Percentiles rank a stretch among this genome's conserved stretches.
Evolutionary conservation across 2,797 vertebrate genomes (phyloP).

Genomic region (Pangasius larnaudii): DNA sequence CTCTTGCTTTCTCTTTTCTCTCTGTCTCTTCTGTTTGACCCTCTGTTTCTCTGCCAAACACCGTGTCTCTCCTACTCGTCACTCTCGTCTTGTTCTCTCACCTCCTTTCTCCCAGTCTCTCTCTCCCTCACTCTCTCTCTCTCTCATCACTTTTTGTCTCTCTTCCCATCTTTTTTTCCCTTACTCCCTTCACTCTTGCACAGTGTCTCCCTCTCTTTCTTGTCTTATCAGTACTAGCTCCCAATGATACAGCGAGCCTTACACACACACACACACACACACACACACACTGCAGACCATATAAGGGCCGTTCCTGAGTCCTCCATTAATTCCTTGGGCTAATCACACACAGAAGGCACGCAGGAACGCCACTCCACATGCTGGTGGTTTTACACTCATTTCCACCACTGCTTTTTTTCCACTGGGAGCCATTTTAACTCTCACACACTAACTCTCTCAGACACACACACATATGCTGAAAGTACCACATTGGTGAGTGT

Average conservation of each 20-base stretch:
- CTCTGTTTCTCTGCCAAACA: background rate
- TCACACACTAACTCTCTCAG: conserved; percentile 12
- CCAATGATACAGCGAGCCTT: conserved; percentile 66
- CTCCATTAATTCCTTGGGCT: conserved; percentile 68
- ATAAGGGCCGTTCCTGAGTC: conserved; percentile 63
- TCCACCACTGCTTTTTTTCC: conserved; percentile 66
- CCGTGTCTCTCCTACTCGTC: background rate
- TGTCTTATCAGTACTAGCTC: conserved; percentile 65
- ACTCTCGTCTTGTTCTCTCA: background rate
- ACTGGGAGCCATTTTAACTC: conserved; percentile 38
- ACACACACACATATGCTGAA: conserved; percentile 33
- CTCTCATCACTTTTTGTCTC: background rate
- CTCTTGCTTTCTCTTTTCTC: background rate
- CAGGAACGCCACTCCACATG: conserved; percentile 72
- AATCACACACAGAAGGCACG: conserved; percentile 76
- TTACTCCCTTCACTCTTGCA: background rate
- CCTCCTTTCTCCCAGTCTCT: background rate
- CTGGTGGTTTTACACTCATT: conserved; percentile 71
- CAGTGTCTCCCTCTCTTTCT: conserved; percentile 37
- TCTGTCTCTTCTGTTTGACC: background rate
- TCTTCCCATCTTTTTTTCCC: background rate
- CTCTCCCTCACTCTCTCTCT: background rate
- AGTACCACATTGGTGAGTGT: conserved; percentile 47
- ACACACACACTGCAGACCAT: conserved; percentile 62
- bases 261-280: conserved; percentile 8